These are phyloP conservation scores for Drosophila sp. DNA, from an alignment of 1,140 invertebrate genomes.

Conservation along the genomic window DNA sequence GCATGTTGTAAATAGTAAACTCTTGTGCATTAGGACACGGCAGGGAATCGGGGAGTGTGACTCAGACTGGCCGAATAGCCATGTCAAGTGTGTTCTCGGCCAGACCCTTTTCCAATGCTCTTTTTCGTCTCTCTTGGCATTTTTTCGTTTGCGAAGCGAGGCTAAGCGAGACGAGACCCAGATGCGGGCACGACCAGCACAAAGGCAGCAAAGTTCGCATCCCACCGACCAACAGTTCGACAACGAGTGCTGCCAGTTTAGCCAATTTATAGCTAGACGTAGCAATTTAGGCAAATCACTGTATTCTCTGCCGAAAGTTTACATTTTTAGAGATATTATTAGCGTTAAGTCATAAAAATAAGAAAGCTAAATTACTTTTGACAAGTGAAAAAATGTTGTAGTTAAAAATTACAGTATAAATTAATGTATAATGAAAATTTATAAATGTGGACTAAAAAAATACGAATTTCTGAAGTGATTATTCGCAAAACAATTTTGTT, in stretches of 20 bases:
- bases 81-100: constrained; percentile 62
- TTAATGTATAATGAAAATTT: too few species aligned
- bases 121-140: constrained; percentile 28
- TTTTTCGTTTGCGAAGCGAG: constrained; percentile 19
- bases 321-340: too few species aligned
- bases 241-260: background rate
- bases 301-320: too few species aligned
- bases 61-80: constrained; percentile 62
- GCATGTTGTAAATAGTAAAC: constrained; percentile 59
- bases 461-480: too few species aligned
- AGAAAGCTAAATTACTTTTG: too few species aligned
- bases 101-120: constrained; percentile 13
- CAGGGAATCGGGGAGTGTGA: constrained; percentile 3
- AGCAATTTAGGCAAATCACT: too few species aligned
- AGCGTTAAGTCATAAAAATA: too few species aligned
- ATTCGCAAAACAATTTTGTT: too few species aligned
- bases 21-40: background rate
- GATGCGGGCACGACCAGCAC: constrained; percentile 30
- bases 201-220: constrained; percentile 10
- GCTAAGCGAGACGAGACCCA: background rate
- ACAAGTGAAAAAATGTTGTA: too few species aligned
- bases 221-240: background rate
- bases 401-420: too few species aligned
- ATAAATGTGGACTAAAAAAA: too few species aligned
- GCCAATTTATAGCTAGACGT: too few species aligned